These are phyloP conservation scores for Drosophila oshimai DNA, from an alignment of 1,140 invertebrate genomes.

Conservation along the genomic window DNA sequence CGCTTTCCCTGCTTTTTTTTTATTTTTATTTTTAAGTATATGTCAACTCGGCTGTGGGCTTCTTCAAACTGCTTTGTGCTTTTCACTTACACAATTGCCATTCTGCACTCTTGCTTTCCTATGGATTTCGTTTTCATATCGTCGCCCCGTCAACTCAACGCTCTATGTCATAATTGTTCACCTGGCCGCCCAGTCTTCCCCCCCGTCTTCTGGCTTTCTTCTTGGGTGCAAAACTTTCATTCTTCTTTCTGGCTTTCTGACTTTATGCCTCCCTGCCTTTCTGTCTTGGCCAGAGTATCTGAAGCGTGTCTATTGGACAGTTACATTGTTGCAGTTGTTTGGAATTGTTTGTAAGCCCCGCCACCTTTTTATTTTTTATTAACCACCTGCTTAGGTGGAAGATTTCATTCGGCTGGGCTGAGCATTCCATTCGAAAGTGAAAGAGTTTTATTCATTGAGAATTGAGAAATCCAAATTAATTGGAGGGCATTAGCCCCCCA, in stretches of 20 bases:
- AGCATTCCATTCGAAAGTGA: conserved; percentile 22
- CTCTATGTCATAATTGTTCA: conserved; percentile 70
- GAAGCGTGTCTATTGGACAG: conserved; percentile 55
- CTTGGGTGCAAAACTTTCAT: conserved; percentile 56
- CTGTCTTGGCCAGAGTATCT: conserved; percentile 26
- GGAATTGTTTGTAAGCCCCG: conserved; percentile 4
- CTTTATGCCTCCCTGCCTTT: conserved; percentile 16
- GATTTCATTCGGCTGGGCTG: conserved; percentile 13
- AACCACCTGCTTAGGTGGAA: conserved; percentile 10
- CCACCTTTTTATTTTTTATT: background rate
- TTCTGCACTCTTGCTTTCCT: conserved; percentile 70
- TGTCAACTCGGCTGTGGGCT: conserved; percentile 41
- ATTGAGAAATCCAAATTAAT: conserved; percentile 42
- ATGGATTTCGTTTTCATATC: conserved; percentile 58
- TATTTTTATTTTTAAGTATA: too few relatives aligned
- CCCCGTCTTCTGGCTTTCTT: conserved; percentile 29
- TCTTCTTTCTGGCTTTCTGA: conserved; percentile 29
- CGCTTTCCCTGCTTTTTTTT: conserved; percentile 55
- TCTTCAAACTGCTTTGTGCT: conserved; percentile 47
- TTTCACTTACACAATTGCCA: conserved; percentile 62
- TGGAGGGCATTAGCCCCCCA: conserved; percentile 19
- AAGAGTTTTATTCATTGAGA: conserved; percentile 28
- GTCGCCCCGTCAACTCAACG: conserved; percentile 15
- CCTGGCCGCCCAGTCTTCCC: conserved; percentile 9
- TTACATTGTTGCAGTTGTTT: conserved; percentile 25